Evolutionary conservation across 2,113 vertebrate genomes (phyloP), one percentile per base, ranked within the genome.

Genomic region (Junco hyemalis): DNA sequence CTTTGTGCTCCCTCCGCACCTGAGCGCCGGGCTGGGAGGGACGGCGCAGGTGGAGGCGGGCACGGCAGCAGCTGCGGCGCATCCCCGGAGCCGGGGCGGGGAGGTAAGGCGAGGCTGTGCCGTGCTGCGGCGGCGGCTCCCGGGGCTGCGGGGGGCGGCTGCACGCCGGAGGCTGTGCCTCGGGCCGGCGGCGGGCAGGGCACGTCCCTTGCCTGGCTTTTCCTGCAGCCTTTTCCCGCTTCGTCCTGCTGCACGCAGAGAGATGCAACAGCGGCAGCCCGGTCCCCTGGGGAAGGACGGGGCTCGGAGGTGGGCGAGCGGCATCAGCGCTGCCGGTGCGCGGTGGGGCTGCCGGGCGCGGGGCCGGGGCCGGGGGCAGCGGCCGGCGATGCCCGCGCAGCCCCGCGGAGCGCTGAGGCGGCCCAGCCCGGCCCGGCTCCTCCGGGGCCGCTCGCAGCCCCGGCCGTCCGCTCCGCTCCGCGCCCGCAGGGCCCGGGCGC

Each of bases 21-120:
- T 83, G 90, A 92, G 90, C 13, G 66, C 71, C 14, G 17, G 48
- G 71, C 76, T 28, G 59, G 44, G 66, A 83, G 68, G 84, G 53
- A 56, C 24, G 88, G 81, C 44, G 88, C 77, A 78, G 91, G 79
- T 85, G 88, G 88, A 54, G 71, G 93, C 44, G 82, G 85, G 48
- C 73, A 20, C 76, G 56, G 65, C 4, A 14, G 57, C 74, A 22
- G 68, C 63, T 54, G 84, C 57, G 57, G 73, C 51, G 23, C 80
- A 71, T 70, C 63, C 33, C 45, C 8, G 31, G 82, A 74, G 74
- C 71, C 48, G 16, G 66, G 48, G 80, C 48, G 56, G 35, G 51
- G 86, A 90, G 86, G 71, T 65, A 90, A 78, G 87, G 57, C 42
- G 59, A 78, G 74, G 47, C 51, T 38, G 47, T 44, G 61, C 50